These are phyloP conservation scores for Saccostrea cuccullata DNA, from an alignment of 1,140 invertebrate species.

Conservation along the genomic window DNA sequence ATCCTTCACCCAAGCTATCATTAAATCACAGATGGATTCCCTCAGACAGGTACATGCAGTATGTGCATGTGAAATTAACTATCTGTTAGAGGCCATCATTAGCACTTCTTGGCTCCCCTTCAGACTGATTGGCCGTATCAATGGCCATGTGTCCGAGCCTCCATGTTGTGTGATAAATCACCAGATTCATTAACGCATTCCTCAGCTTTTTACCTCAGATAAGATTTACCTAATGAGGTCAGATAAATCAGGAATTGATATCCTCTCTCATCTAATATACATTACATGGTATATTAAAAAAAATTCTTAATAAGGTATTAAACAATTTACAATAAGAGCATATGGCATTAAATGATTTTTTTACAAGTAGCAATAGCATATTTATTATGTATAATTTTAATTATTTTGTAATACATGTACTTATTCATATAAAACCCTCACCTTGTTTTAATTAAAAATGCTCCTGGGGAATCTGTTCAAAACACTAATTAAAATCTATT, in stretches of 20 bases:
- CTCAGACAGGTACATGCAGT: conserved; percentile 10
- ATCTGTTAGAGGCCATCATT: not conserved
- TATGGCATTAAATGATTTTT: not conserved
- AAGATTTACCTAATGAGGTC: not conserved
- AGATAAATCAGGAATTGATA: not conserved
- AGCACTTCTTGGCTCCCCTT: not conserved
- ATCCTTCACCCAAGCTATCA: not conserved
- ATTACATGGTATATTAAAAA: not conserved
- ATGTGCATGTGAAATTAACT: conserved; percentile 6
- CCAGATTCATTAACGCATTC: conserved; percentile 6
- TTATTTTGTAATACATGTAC: not conserved
- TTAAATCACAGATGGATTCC: not conserved
- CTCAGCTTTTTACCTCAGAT: not conserved
- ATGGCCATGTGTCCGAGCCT: conserved; percentile 11
- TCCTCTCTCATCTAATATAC: not conserved
- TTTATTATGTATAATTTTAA: not conserved
- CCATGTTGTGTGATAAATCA: not conserved
- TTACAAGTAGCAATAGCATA: not conserved
- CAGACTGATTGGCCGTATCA: not conserved
- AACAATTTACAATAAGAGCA: not conserved
- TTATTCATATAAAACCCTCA: not conserved
- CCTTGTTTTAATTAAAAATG: not conserved
- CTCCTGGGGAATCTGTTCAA: too few relatives aligned
- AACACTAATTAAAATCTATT: too few relatives aligned
- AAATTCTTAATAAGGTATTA: not conserved